Percentiles rank a stretch among this genome's conserved stretches.
Evolutionary conservation across 53 echinoderm and acorn worm species (phyloP).

Genomic region (Mesocentrotus franciscanus): DNA sequence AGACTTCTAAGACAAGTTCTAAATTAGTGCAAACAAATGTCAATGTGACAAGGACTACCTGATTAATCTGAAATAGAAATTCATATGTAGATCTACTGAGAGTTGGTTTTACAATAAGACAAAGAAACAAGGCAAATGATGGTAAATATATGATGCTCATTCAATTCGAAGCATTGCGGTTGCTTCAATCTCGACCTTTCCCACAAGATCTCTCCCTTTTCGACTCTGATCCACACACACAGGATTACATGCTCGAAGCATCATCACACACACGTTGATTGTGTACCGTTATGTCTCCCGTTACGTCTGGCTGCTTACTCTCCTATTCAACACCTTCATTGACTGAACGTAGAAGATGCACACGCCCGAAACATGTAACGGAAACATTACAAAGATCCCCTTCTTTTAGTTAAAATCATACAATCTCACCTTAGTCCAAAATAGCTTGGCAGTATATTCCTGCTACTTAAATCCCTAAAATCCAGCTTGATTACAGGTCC

Average conservation of each 20-base stretch:
- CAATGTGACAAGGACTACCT: too few relatives aligned
- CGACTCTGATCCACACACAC: background rate
- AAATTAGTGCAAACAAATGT: too few relatives aligned
- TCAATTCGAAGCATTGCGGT: background rate
- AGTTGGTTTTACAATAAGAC: too few relatives aligned
- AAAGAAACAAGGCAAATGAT: too few relatives aligned
- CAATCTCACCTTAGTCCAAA: constrained; percentile 52
- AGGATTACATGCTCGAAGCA: background rate
- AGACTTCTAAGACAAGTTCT: too few relatives aligned
- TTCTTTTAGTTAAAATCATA: background rate
- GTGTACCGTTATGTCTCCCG: constrained; percentile 58
- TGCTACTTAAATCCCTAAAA: constrained; percentile 33
- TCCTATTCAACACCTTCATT: constrained; percentile 16
- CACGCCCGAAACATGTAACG: constrained; percentile 57
- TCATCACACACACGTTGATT: background rate
- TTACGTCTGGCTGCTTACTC: constrained; percentile 39
- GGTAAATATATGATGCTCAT: background rate
- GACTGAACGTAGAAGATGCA: constrained; percentile 21
- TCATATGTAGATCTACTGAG: too few relatives aligned
- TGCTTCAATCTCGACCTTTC: background rate
- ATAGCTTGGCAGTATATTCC: constrained; percentile 51
- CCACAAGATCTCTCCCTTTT: background rate
- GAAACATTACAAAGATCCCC: background rate
- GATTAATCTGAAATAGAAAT: too few relatives aligned
- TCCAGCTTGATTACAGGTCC: constrained; percentile 47